These are phyloP conservation scores for Brotula barbata DNA, from an alignment of 2,797 vertebrate genomes.

Conservation along the genomic window DNA sequence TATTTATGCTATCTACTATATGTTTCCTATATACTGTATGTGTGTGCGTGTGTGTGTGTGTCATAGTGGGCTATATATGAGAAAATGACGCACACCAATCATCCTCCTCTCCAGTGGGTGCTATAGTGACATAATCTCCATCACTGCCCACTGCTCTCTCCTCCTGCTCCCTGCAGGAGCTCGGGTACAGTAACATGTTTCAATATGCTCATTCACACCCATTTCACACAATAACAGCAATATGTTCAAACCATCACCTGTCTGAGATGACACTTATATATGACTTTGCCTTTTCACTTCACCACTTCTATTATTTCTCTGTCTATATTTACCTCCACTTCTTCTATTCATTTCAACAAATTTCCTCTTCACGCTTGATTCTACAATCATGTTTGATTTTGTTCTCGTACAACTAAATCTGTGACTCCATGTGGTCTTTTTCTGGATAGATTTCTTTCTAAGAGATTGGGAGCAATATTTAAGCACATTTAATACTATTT, in stretches of 20 bases:
- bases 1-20: no score
- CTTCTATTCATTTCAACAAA: conserved; percentile 23
- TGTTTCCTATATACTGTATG: conserved; percentile 12
- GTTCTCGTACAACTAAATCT: no score
- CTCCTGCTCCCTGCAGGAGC: conserved; percentile 57
- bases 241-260: background rate
- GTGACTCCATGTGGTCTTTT: no score
- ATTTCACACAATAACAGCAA: conserved; percentile 17
- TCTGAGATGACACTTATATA: background rate
- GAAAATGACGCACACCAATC: conserved; percentile 63
- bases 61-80: conserved; percentile 55
- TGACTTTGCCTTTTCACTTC: conserved; percentile 17
- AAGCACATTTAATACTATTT: no score
- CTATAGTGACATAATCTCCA: conserved; percentile 64
- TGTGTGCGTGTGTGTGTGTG: conserved; percentile 22
- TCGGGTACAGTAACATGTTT: conserved; percentile 9
- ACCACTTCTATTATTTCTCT: conserved; percentile 4
- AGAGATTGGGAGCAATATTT: no score
- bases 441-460: no score
- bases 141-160: conserved; percentile 58
- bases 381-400: no score
- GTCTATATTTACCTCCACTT: background rate
- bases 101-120: conserved; percentile 61
- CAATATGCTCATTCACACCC: conserved; percentile 16
- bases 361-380: no score